Conservation (phyloP, 2,113 vertebrate species). For the Paramormyrops kingsleyae region DNA sequence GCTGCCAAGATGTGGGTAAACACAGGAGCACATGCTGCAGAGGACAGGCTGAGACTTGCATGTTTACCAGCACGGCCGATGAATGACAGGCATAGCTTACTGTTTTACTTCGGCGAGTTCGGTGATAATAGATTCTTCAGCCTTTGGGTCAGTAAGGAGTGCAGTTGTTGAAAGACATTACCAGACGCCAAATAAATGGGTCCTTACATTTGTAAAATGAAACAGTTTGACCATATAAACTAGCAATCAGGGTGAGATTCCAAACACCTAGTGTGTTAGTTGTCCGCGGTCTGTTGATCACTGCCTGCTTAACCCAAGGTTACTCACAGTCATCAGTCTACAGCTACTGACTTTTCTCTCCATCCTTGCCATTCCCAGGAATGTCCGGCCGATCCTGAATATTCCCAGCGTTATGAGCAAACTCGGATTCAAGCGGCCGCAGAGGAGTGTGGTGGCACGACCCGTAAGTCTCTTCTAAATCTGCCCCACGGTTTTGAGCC, state of each 20-base stretch:
- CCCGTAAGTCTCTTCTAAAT: not conserved
- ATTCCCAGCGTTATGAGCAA: not conserved
- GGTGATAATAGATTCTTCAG: not conserved
- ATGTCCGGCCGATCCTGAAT: not conserved
- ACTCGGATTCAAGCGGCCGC: not conserved
- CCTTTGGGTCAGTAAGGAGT: not conserved
- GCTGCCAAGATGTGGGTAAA: not conserved
- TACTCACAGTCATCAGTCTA: not conserved
- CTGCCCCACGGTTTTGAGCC: not conserved
- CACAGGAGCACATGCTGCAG: not conserved
- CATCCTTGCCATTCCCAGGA: not conserved
- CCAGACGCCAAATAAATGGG: not conserved
- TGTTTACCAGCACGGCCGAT: not conserved
- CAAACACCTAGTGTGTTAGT: not conserved
- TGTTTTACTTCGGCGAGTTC: not conserved
- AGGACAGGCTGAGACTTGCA: not conserved
- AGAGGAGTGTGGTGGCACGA: not conserved
- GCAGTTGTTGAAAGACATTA: not conserved
- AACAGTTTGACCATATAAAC: not conserved
- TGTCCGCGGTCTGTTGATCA: not conserved
- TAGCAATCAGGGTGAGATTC: not conserved
- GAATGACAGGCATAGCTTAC: not conserved
- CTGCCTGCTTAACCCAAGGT: not conserved
- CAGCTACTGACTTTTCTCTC: not conserved
- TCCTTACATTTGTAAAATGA: not conserved